These are phyloP conservation scores for Nebria brevicollis DNA, from an alignment of 2,888 invertebrate genomes.

Conservation along the genomic window DNA sequence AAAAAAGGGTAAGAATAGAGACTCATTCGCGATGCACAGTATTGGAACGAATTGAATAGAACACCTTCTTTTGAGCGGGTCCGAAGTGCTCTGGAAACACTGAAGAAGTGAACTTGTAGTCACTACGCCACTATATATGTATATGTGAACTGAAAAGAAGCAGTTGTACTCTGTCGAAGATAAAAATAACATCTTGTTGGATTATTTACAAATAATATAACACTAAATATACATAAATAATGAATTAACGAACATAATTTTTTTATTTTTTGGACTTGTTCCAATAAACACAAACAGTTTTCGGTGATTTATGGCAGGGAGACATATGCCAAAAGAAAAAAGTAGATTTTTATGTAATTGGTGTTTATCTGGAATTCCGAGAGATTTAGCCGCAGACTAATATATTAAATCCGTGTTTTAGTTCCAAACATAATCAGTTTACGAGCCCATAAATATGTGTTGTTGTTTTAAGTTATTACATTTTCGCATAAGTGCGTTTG, in stretches of 20 bases:
- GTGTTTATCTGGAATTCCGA: neutral
- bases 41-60: neutral
- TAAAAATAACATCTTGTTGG: neutral
- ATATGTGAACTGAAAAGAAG: neutral
- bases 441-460: neutral
- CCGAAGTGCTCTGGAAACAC: neutral
- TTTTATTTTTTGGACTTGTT: neutral
- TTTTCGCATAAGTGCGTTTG: neutral
- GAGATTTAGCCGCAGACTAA: neutral
- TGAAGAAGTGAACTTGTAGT: neutral
- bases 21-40: too few relatives aligned
- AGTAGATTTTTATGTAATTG: neutral
- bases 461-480: neutral
- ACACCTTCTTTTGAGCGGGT: neutral
- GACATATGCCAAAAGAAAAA: constrained; percentile 1
- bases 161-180: neutral
- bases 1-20: neutral
- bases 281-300: neutral
- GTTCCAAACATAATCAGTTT: neutral
- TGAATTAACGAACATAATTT: neutral
- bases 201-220: neutral
- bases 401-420: neutral
- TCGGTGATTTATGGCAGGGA: neutral
- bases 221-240: neutral
- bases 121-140: neutral